Evolutionary conservation across 2,113 vertebrate species (phyloP), one percentile per base, ranked within the genome.

Genomic region (Ginglymostoma cirratum): DNA sequence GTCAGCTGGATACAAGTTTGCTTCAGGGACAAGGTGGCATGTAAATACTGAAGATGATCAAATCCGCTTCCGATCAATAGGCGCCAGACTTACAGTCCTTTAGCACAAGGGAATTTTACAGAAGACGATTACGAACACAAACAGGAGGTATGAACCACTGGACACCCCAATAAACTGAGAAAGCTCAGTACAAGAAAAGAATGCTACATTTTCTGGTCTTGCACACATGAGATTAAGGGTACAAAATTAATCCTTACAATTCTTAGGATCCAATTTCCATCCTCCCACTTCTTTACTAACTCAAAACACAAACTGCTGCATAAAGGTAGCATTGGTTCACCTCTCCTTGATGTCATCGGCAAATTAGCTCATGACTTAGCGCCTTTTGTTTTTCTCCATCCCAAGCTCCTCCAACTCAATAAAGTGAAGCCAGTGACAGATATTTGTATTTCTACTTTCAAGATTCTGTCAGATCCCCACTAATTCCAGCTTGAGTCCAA

Each of bases 61-160:
- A 67, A 67, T 93, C 89, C 89, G 38, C 89, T 93, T 67, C 61
- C 67, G 89, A 93, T 66, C 89, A 93, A 93, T 93, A 93, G 89
- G 89, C 89, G 65, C 34, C 89, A 93, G 89, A 93, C 89, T 66
- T 65, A 61, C 61, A 66, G 89, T 38, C 89, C 89, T 93, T 93
- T 93, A 93, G 89, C 55, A 93, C 34, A 23, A 65, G 89, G 19
- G 21, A 12, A 93, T 93, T 93, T 61, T 93, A 61, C 61, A 38
- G 61, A 66, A 61, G 89, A 66, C 19, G 61, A 93, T 93, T 93
- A 93, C n/a, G 66, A 38, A 42, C 17, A 93, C 38, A 93, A 93
- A 66, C 89, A 67, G 89, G 55, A 93, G 34, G 34, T 66, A 21
- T 21, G 34, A 93, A 10, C 61, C 89, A 66, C 89, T 93, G 61